Conservation (phyloP, 2,888 invertebrate species). For the Pollenia griseotomentosa region DNA sequence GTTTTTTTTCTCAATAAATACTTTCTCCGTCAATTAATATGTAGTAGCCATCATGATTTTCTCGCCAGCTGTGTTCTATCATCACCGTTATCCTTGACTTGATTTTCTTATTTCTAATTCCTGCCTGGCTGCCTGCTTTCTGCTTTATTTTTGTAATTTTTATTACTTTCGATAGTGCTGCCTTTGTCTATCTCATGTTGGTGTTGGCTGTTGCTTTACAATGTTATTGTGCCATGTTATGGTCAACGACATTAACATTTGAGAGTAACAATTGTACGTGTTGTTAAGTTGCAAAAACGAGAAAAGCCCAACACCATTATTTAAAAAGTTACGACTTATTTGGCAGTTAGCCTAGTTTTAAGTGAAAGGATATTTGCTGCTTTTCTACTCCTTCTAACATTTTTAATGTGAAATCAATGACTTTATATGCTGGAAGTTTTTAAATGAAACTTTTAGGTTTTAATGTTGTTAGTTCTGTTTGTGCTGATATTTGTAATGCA, state of each 20-base stretch:
- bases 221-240: background rate
- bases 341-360: slow-evolving; percentile 61
- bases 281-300: background rate
- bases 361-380: slow-evolving; percentile 1
- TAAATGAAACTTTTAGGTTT: too few relatives aligned
- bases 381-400: too few relatives aligned
- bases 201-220: slow-evolving; percentile 1
- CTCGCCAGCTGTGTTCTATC: slow-evolving; percentile 67
- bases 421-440: too few relatives aligned
- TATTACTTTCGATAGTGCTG: slow-evolving; percentile 27
- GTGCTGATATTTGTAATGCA: too few relatives aligned
- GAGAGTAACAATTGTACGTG: slow-evolving; percentile 27
- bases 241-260: slow-evolving; percentile 55
- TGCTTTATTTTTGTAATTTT: slow-evolving; percentile 21
- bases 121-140: slow-evolving; percentile 1
- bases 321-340: slow-evolving; percentile 54
- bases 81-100: slow-evolving; percentile 69
- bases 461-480: too few relatives aligned
- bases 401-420: too few relatives aligned
- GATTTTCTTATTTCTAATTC: slow-evolving; percentile 50
- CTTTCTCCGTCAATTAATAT: slow-evolving; percentile 44
- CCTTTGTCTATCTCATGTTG: background rate
- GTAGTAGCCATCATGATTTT: slow-evolving; percentile 59
- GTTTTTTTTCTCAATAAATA: slow-evolving; percentile 26
- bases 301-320: slow-evolving; percentile 13